Base-by-base conservation (phyloP, 2,797 vertebrate species). In the Lagodon rhomboides region DNA sequence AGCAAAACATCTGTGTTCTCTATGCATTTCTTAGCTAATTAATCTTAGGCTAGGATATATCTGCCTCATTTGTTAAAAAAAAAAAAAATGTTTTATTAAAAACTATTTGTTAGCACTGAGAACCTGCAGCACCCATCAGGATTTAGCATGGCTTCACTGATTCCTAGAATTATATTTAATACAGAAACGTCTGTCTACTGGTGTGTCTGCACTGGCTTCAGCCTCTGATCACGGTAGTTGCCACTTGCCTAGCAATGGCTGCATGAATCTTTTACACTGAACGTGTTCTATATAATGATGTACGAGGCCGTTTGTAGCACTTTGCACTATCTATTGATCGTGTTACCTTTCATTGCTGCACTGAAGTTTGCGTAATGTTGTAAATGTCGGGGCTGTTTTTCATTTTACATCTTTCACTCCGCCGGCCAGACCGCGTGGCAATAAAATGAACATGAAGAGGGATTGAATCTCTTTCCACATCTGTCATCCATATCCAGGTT, bases 351-450 rank as follows among this genome's bases (percentile, higher is more conserved):
- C 81, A 86, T 68, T 71, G 78, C 75, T 44, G 76, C 75, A n/a
- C 54, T 82, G 59, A 83, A 79, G 76, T 84, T 85, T 83, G 77
- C 44, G 44, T 23, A 82, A 89, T 77, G 68, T 79, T 83, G 80
- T 86, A 88, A 92, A 90, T 73, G 80, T 91, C 86, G 84, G 55
- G 65, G 63, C 61, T 65, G 75, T 81, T 90, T 87, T 69, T 87
- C 73, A 88, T 85, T 80, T 74, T 38, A 81, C 64, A 78, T 84
- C 63, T 84, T 79, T 84, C 76, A 79, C 53, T 78, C 51, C 70
- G 38, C 11, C 17, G 17, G 54, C 59, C 1, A n/a, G 49, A 73
- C 69, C n/a, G 16, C 18, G 41, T 12, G 59, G 78, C 79, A 80
- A 79, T 87, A 86, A 86, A 92, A 85, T 74, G 58, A 87, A 86